Percentiles rank a stretch among this genome's conserved stretches.
Conservation (phyloP, 1,140 invertebrate genomes). For the Rhynchophorus ferrugineus region DNA sequence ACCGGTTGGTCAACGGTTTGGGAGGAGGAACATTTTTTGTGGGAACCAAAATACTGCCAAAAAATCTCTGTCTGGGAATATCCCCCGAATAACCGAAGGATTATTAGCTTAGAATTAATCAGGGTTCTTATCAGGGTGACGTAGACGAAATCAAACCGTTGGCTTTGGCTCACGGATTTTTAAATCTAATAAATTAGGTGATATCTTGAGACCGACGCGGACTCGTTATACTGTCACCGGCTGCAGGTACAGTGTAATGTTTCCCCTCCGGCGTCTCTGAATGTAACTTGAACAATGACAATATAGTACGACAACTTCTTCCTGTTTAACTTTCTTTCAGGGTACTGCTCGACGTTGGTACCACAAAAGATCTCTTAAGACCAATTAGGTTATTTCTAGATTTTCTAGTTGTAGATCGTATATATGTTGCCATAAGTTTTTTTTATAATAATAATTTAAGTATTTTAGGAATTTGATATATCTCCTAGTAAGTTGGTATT, state of each 20-base stretch:
- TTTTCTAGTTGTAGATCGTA: constrained; percentile 1
- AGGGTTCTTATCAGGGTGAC: no score
- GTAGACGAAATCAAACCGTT: no score
- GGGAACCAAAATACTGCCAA: constrained; percentile 18
- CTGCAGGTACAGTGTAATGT: background rate
- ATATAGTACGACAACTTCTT: constrained; percentile 15
- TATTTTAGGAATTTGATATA: no score
- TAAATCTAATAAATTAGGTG: no score
- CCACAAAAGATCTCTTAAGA: constrained; percentile 14
- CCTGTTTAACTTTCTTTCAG: constrained; percentile 1
- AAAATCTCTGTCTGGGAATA: background rate
- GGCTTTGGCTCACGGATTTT: no score
- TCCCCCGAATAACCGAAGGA: no score
- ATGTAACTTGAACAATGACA: constrained; percentile 17
- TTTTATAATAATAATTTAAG: background rate
- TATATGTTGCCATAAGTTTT: constrained; percentile 14
- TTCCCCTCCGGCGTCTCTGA: background rate
- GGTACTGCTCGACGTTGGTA: background rate
- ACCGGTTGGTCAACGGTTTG: constrained; percentile 9
- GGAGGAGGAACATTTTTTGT: constrained; percentile 10
- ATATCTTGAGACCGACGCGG: no score
- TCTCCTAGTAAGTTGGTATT: no score
- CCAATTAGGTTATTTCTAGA: constrained; percentile 16
- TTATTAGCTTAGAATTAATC: no score
- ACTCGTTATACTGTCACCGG: no score